Conservation (phyloP, 2,888 invertebrate genomes). For the Andrena camellia region DNA sequence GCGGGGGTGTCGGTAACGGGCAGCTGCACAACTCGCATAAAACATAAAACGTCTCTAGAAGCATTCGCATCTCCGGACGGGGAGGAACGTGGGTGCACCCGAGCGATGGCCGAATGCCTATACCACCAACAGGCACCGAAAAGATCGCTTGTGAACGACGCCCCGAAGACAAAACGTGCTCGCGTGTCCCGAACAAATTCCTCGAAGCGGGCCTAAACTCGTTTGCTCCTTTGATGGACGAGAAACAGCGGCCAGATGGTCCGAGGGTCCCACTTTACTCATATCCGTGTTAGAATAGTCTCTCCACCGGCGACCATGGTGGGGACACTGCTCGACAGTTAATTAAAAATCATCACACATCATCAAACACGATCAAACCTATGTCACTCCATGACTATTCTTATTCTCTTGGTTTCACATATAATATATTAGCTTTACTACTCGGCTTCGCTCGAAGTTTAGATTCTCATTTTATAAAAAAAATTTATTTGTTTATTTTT, state of each 20-base stretch:
- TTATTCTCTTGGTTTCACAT: too few species aligned
- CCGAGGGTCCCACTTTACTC: slow-evolving; percentile 35
- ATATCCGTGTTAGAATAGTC: slow-evolving; percentile 13
- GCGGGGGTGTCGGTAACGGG: slow-evolving; percentile 83
- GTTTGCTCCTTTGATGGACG: slow-evolving; percentile 63
- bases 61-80: slow-evolving; percentile 69
- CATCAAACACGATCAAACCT: not conserved
- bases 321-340: not conserved
- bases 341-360: not conserved
- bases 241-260: slow-evolving; percentile 59
- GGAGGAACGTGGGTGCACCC: slow-evolving; percentile 67
- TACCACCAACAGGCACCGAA: slow-evolving; percentile 55
- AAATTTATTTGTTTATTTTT: too few species aligned
- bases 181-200: slow-evolving; percentile 70
- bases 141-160: slow-evolving; percentile 66
- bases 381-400: too few species aligned
- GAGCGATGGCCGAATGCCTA: slow-evolving; percentile 55
- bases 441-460: too few species aligned
- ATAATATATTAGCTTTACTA: too few species aligned
- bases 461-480: too few species aligned
- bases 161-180: slow-evolving; percentile 72
- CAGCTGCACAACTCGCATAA: slow-evolving; percentile 82
- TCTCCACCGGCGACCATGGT: not conserved
- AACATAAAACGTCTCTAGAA: slow-evolving; percentile 82
- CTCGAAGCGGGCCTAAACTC: slow-evolving; percentile 64